phyloP scores from a whole-genome alignment of 2,113 vertebrate genomes.

The Ictidomys tridecemlineatus region DNA sequence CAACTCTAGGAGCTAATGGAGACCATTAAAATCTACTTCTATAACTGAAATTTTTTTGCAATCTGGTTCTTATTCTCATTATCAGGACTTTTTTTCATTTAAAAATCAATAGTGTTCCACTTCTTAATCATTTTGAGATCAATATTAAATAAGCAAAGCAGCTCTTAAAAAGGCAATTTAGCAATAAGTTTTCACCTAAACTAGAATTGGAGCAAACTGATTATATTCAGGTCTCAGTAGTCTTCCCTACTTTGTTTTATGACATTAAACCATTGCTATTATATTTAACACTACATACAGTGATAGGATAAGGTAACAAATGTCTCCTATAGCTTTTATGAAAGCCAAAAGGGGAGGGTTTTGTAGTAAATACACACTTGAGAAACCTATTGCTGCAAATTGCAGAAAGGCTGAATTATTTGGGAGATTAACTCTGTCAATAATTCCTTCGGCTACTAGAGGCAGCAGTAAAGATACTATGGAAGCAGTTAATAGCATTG shows the following conservation, averaged over 20 bases:
- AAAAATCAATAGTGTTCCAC: conserved; percentile 83
- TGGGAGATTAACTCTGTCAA: conserved; percentile 69
- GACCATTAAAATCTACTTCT: conserved; percentile 52
- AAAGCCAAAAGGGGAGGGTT: conserved; percentile 70
- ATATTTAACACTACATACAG: conserved; percentile 76
- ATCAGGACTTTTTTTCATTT: conserved; percentile 69
- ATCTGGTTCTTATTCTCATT: conserved; percentile 68
- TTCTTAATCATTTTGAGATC: conserved; percentile 85
- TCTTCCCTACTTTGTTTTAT: conserved; percentile 78
- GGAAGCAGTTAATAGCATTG: conserved; percentile 59
- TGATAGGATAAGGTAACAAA: conserved; percentile 81
- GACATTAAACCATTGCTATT: conserved; percentile 75
- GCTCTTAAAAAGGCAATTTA: conserved; percentile 72
- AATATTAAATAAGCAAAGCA: conserved; percentile 86
- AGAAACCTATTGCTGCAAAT: conserved; percentile 71
- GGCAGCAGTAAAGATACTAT: conserved; percentile 51
- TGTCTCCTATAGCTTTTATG: conserved; percentile 67
- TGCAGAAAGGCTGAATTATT: conserved; percentile 80
- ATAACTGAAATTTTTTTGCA: conserved; percentile 63
- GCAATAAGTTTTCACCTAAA: conserved; percentile 84
- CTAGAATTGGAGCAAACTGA: conserved; percentile 81
- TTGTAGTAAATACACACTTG: conserved; percentile 61
- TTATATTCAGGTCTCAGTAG: conserved; percentile 77
- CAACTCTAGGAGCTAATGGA: conserved; percentile 32
- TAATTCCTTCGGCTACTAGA: conserved; percentile 76